phyloP scores from a whole-genome alignment of 2,113 vertebrate genomes.

The Hippocampus comes region DNA sequence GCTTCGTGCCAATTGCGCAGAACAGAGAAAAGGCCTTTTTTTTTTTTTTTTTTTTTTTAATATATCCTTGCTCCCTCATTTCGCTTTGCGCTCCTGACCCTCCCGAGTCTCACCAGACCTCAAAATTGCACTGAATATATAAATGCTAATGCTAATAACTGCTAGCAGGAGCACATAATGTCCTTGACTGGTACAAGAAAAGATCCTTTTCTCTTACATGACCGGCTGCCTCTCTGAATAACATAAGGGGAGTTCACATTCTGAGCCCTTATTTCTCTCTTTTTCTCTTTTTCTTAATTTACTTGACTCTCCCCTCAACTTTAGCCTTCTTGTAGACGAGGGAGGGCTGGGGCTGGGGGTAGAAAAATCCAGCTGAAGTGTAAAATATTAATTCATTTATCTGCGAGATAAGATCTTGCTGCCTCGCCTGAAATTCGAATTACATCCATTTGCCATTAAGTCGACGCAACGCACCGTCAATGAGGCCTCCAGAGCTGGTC shows the following conservation, averaged over 20 bases:
- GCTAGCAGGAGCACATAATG: conserved; percentile 74
- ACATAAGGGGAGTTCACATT: conserved; percentile 72
- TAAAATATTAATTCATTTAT: conserved; percentile 80
- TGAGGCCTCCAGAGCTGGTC: conserved; percentile 61
- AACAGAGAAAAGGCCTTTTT: conserved; percentile 59
- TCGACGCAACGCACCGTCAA: conserved; percentile 62
- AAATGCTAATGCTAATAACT: conserved; percentile 78
- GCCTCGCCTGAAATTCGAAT: conserved; percentile 71
- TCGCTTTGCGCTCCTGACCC: conserved; percentile 67
- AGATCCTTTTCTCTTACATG: conserved; percentile 72
- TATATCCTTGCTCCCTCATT: conserved; percentile 62
- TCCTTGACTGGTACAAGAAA: conserved; percentile 77
- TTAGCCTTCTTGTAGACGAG: conserved; percentile 49
- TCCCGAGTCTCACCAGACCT: conserved; percentile 73
- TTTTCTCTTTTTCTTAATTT: conserved; percentile 68
- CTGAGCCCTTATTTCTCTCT: conserved; percentile 61
- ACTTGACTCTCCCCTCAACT: conserved; percentile 63
- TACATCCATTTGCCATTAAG: conserved; percentile 74
- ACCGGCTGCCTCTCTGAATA: conserved; percentile 76
- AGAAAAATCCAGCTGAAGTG: conserved; percentile 65
- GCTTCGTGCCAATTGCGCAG: conserved; percentile 63
- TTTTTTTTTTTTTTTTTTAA: conserved; percentile 31
- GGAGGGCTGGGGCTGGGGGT: neutral
- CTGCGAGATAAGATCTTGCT: conserved; percentile 73
- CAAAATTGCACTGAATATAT: conserved; percentile 79